Evolutionary conservation across 2,888 invertebrate genomes (phyloP), one percentile per base, ranked within the genome.

Genomic region (Tinea pellionella): DNA sequence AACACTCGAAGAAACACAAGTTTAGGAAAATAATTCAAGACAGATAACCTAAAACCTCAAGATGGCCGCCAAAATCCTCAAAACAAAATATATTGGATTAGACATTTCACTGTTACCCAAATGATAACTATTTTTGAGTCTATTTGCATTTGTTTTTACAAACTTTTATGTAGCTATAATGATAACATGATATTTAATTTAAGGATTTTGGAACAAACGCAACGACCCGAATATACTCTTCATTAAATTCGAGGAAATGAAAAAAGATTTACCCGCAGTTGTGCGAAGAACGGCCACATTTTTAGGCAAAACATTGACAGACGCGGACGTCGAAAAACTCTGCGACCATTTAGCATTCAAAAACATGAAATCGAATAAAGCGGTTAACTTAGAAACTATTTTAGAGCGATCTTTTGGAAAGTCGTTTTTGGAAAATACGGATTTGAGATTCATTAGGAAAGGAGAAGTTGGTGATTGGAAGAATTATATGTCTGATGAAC

Each of bases 201-300:
- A 2, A 80, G 89, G 89, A 59, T 94, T 92, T 72, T 94, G 94
- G 94, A 89, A 91, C 61, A 87, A 89, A 56, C 89, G 91, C 16
- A 73, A 92, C 65, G 91, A 94, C 59, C 84, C 91, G 0, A 94
- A 95, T 69, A 79, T 96, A 1, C 82, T 95, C 7, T 93, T 95
- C 73, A 81, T 96, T 56, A 93, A 92, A 66, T 96, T 94, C 70
- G 96, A 96, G 80, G 94, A 95, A 62, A 92, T 96, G 91, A 93
- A 93, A 68, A 88, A 83, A 60, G 92, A 97, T 74, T 88, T 95
- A 16, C 84, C 89, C 0, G 87, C 87, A 0, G 90, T 90, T 0
- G 89, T 96, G 8, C 77, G 88, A 29, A 89, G 90, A 70, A 92
- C 96, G 18, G 94, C 95, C 0, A 70, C 83, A 2, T 96, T 96